Evolutionary conservation across 2,888 invertebrate genomes (phyloP), one percentile per base, ranked within the genome.

Genomic region (Philaethria dido): DNA sequence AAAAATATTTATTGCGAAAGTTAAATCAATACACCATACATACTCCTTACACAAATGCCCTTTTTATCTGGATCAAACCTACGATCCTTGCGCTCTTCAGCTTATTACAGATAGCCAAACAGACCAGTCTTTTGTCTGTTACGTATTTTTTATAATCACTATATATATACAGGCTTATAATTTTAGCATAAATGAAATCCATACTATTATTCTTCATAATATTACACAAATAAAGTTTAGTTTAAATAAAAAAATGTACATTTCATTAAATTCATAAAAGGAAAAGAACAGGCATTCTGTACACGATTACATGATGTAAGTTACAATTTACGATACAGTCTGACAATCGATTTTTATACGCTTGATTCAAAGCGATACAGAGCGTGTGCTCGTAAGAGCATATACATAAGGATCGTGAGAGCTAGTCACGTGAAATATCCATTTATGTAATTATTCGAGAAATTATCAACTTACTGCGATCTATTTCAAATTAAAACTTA

Each of bases 361-460:
- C 42, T 64, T 25, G 14, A 42, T 55, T 64, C 48, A 25, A 25
- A 48, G 25, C 29, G 18, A 50, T 48, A 25, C 13, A 59, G 33
- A 63, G 29, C 52, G 42, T 61, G 33, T 48, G 18, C 54, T 57
- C 25, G 20, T 62, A 69, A 69, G 62, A 66, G 57, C 72, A 66
- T 66, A 42, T 62, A 67, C n/a, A 36, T 65, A 76, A 72, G 69
- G 67, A 62, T 60, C 64, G 70, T 73, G 73, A 75, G 70, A 68
- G 64, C 64, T 66, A 74, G 75, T 78, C 78, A 78, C 79, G 79
- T 76, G 73, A 74, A 74, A 76, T 76, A 78, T 77, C 77, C 76
- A 78, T 80, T 77, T 70, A 72, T 71, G 69, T 72, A 69, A 73
- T 77, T 71, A 75, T 69, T 70, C 70, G 71, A 72, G 68, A 69